Percentiles rank a stretch among this genome's conserved stretches.
Evolutionary conservation across 2,888 invertebrate genomes (phyloP).

Genomic region (Mimumesa dahlbomi): DNA sequence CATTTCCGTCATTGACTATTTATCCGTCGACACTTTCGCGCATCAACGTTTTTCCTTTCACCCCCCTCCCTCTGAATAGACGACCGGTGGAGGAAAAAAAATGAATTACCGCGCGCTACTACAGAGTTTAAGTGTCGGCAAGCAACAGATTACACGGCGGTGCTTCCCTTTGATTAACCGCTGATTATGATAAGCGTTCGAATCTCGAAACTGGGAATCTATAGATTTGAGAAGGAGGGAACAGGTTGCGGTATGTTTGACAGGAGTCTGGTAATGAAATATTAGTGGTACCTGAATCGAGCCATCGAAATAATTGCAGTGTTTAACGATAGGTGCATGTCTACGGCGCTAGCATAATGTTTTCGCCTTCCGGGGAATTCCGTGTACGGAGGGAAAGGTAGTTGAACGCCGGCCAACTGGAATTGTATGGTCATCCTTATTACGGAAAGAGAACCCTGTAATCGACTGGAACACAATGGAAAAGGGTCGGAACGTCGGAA

Average conservation of each 20-base stretch:
- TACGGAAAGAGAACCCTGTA: constrained; percentile 32
- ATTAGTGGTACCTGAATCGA: neutral
- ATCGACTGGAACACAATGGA: constrained; percentile 30
- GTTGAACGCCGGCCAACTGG: constrained; percentile 60
- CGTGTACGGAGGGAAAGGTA: constrained; percentile 18
- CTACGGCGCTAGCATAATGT: neutral
- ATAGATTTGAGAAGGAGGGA: too few relatives aligned
- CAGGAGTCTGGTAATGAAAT: neutral
- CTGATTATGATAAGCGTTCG: neutral
- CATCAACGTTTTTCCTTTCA: too few relatives aligned
- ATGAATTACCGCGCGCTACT: too few relatives aligned
- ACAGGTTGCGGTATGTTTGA: too few relatives aligned
- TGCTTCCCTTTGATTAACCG: neutral
- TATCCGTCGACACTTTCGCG: too few relatives aligned
- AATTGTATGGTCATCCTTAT: constrained; percentile 27
- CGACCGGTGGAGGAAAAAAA: too few relatives aligned
- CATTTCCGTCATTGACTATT: constrained; percentile 56
- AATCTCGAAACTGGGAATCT: too few relatives aligned
- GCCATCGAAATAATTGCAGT: constrained; percentile 32
- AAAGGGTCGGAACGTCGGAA: constrained; percentile 3
- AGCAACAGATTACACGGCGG: constrained; percentile 1
- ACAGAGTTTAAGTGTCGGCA: neutral
- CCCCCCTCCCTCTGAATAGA: too few relatives aligned
- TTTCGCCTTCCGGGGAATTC: neutral
- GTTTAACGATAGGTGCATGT: constrained; percentile 2